Evolutionary conservation across 2,888 invertebrate genomes (phyloP).

Genomic region (Odontothrips loti): DNA sequence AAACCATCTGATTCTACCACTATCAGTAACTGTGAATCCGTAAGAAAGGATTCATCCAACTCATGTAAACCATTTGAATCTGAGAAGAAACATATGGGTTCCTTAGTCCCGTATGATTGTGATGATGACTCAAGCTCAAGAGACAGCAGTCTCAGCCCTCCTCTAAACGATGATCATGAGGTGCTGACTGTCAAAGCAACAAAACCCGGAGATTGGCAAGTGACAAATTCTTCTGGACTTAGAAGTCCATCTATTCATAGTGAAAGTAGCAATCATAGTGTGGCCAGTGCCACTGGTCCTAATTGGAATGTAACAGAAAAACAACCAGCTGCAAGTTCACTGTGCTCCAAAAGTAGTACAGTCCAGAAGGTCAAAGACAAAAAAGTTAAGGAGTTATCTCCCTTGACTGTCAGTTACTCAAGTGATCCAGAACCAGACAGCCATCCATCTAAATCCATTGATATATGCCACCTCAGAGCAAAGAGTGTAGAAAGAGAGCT

Average conservation of each 20-base stretch:
- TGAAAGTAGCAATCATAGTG: constrained; percentile 34
- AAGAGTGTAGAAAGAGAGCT: constrained; percentile 3
- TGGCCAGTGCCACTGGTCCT: constrained; percentile 10
- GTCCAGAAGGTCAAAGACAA: neutral
- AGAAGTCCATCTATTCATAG: constrained; percentile 33
- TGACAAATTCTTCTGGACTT: constrained; percentile 32
- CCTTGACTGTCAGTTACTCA: neutral
- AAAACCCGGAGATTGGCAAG: constrained; percentile 31
- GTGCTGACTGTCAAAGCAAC: constrained; percentile 8
- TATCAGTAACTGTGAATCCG: neutral
- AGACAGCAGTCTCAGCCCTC: constrained; percentile 14
- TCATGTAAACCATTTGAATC: neutral
- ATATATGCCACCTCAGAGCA: neutral
- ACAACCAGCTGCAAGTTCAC: neutral
- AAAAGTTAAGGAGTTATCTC: neutral
- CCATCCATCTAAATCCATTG: neutral
- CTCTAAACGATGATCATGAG: neutral
- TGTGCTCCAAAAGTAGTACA: neutral
- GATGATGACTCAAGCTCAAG: constrained; percentile 14
- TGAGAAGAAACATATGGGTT: constrained; percentile 1
- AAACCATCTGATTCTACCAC: neutral
- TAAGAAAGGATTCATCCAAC: neutral
- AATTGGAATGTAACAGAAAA: constrained; percentile 32
- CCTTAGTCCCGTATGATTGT: neutral
- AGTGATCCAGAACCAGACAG: neutral